Evolutionary conservation across 1,140 invertebrate species (phyloP).

Genomic region (Neuroterus valhalla): DNA sequence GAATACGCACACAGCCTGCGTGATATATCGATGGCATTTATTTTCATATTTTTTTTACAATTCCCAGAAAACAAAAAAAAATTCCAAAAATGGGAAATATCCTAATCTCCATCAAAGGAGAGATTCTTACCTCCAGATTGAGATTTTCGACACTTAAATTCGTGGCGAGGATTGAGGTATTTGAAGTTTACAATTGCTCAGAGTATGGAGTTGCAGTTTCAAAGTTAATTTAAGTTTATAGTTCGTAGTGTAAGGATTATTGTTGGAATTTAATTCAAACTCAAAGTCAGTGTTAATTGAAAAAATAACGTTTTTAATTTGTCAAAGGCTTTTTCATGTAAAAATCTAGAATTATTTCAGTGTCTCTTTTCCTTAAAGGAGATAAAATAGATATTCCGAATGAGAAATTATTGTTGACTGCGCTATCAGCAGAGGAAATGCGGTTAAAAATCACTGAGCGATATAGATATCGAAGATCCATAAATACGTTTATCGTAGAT

Average conservation of each 20-base stretch:
- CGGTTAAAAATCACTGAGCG: constrained; percentile 7
- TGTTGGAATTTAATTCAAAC: too few relatives aligned
- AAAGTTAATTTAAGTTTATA: too few relatives aligned
- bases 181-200: too few relatives aligned
- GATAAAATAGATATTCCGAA: constrained; percentile 38
- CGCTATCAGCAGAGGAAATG: neutral
- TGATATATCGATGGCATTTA: constrained; percentile 17
- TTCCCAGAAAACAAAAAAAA: constrained; percentile 31
- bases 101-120: constrained; percentile 22
- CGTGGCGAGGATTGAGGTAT: neutral
- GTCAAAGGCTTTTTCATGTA: constrained; percentile 29
- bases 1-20: constrained; percentile 11
- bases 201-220: too few relatives aligned
- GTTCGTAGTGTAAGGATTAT: too few relatives aligned
- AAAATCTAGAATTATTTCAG: constrained; percentile 28
- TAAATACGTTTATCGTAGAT: constrained; percentile 53
- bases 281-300: too few relatives aligned
- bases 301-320: too few relatives aligned
- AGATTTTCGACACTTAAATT: neutral
- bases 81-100: constrained; percentile 38
- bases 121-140: neutral
- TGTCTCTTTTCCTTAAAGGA: constrained; percentile 27
- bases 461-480: constrained; percentile 62
- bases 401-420: constrained; percentile 27
- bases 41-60: constrained; percentile 32